Evolutionary conservation across 2,888 invertebrate genomes (phyloP), one percentile per base, ranked within the genome.

Genomic region (Andrena marginata): DNA sequence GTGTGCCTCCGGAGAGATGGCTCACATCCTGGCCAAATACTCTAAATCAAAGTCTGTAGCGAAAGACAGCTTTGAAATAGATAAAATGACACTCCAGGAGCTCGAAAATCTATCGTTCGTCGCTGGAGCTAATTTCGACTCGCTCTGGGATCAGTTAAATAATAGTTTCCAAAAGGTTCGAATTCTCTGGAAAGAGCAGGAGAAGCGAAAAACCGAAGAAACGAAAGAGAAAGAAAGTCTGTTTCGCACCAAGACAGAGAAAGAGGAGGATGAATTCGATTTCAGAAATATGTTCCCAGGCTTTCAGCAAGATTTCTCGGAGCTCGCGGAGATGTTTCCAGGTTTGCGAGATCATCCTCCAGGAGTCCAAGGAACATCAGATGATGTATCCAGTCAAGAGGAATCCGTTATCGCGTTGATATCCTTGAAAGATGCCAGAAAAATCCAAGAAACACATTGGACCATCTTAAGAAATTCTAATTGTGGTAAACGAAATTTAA

Each of bases 161-260:
- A 93, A 93, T 0, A 95, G 96, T 0, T 92, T 97, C 0, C 94
- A 95, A 70, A 94, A 95, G 59, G 95, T 97, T 69, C 96, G 97
- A 29, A 93, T 95, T 72, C 94, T 96, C 0, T 99, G 98, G 98
- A 96, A 96, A 89, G 95, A 96, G 77, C 97, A 98, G 88, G 96
- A 97, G 89, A 95, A 96, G 67, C 96, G 96, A 33, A 95, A 96
- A 23, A 96, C 80, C 26, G 72, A 68, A 26, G 64, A 65, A 2
- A 35, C 5, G 29, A 26, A 42, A 5, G 82, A 82, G n/a, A 69
- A 80, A 16, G 16, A 80, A 26, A 82, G 71, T 29, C 31, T 82
- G 2, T 82, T 68, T 16, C 63, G 20, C 8, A 82, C 13, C 0
- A 82, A 71, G n/a, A 33, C 31, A 6, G 63, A 64, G 8, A 64